phyloP scores from a whole-genome alignment of 2,113 vertebrate genomes.

The Ibidorhyncha struthersii region DNA sequence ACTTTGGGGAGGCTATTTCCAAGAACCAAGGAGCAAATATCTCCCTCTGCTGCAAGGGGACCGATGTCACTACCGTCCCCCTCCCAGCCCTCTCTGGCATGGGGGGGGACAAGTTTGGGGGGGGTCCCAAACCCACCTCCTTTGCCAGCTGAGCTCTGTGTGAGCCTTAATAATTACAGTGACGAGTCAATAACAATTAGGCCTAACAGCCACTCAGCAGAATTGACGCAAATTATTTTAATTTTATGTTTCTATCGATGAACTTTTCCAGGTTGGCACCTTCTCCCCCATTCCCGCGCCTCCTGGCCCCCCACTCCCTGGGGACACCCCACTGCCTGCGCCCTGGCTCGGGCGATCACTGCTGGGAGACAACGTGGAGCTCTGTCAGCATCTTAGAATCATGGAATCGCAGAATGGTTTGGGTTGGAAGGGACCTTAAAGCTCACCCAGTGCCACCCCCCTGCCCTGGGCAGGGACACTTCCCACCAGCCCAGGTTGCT shows the following conservation, averaged over 20 bases:
- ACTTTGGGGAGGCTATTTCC: neutral
- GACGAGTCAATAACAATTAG: slow-evolving; percentile 72
- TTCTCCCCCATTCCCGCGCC: neutral
- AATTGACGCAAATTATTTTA: slow-evolving; percentile 76
- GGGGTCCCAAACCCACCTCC: neutral
- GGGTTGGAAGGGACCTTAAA: too few species aligned
- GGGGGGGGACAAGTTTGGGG: neutral
- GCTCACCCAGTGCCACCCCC: too few species aligned
- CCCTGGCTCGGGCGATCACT: accelerated
- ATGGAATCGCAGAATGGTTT: too few species aligned
- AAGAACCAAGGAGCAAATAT: neutral
- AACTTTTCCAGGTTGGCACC: slow-evolving; percentile 54
- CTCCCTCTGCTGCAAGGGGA: accelerated
- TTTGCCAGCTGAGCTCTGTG: neutral
- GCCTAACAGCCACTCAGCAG: slow-evolving; percentile 73
- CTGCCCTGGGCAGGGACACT: too few species aligned
- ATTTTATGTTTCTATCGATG: slow-evolving; percentile 73
- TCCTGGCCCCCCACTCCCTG: accelerated
- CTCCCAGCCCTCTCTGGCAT: neutral
- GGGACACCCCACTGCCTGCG: accelerated
- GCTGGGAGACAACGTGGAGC: too few species aligned
- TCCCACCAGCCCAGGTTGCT: too few species aligned
- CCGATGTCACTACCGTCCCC: accelerated
- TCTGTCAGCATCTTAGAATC: neutral
- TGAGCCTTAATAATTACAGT: slow-evolving; percentile 62